Evolutionary conservation across 2,797 vertebrate genomes (phyloP).

Genomic region (Spondyliosoma cantharus): DNA sequence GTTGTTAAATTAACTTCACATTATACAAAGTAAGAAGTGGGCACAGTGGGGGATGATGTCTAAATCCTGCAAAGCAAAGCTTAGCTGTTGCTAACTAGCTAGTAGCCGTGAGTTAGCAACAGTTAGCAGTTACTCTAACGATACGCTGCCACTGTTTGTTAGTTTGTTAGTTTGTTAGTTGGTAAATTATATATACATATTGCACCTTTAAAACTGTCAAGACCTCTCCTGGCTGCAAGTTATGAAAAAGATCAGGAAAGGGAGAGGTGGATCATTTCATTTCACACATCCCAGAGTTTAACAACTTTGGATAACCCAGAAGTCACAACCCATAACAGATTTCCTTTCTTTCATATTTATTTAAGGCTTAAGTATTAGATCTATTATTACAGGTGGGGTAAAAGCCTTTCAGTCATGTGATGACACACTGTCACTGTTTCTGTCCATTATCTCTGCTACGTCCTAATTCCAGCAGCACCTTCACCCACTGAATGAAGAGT

Average conservation of each 20-base stretch:
- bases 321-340: not conserved
- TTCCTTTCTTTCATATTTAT: not conserved
- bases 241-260: not conserved
- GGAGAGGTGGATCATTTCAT: not conserved
- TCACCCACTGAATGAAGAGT: not conserved
- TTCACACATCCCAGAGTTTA: not conserved
- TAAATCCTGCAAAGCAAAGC: not conserved
- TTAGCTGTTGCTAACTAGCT: too few relatives aligned
- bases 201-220: not conserved
- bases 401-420: not conserved
- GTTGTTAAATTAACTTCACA: constrained; percentile 33
- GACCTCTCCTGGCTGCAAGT: not conserved
- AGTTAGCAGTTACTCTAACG: too few relatives aligned
- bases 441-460: not conserved
- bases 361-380: not conserved
- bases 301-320: constrained; percentile 3
- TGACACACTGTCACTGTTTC: not conserved
- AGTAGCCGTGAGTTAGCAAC: too few relatives aligned
- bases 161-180: too few relatives aligned
- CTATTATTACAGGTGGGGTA: not conserved
- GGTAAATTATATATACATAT: too few relatives aligned
- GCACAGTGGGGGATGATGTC: not conserved
- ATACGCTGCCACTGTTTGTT: too few relatives aligned
- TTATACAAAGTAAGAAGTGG: constrained; percentile 29
- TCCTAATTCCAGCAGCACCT: not conserved